These are phyloP conservation scores for Andrena minutula DNA, from an alignment of 2,888 invertebrate genomes.

Conservation along the genomic window DNA sequence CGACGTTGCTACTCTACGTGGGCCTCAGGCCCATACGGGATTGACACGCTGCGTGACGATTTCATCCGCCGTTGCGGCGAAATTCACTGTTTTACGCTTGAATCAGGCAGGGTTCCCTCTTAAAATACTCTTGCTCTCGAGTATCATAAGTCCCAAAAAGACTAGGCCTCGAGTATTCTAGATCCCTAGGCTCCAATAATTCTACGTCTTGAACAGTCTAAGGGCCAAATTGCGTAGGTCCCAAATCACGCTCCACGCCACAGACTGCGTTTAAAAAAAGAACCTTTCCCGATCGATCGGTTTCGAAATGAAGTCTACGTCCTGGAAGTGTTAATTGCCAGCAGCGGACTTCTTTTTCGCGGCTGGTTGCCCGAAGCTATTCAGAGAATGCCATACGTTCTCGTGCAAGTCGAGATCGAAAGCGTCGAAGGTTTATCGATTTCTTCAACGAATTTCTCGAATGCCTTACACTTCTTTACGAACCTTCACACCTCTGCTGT, in stretches of 20 bases:
- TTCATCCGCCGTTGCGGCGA: conserved; percentile 58
- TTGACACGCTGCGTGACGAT: conserved; percentile 80
- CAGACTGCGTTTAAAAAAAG: neutral
- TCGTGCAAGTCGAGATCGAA: conserved; percentile 42
- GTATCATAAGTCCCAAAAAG: no score
- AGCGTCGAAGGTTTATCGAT: conserved; percentile 64
- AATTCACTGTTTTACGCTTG: neutral
- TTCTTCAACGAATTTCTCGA: conserved; percentile 72
- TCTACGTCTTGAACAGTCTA: no score
- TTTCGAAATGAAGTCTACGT: neutral
- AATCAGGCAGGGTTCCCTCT: neutral
- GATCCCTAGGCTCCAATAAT: neutral
- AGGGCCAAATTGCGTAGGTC: neutral
- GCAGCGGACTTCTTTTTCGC: conserved; percentile 1
- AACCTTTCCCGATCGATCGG: neutral
- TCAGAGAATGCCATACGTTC: conserved; percentile 50
- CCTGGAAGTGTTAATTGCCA: conserved; percentile 26
- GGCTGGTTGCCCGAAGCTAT: conserved; percentile 25
- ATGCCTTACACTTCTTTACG: conserved; percentile 69
- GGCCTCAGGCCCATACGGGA: conserved; percentile 58
- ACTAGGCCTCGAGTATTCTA: no score
- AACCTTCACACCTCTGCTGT: conserved; percentile 67
- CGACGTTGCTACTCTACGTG: conserved; percentile 41
- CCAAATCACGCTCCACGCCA: neutral
- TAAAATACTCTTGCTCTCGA: no score